Conservation (phyloP, 2,888 invertebrate species). For the Dryobota labecula region DNA sequence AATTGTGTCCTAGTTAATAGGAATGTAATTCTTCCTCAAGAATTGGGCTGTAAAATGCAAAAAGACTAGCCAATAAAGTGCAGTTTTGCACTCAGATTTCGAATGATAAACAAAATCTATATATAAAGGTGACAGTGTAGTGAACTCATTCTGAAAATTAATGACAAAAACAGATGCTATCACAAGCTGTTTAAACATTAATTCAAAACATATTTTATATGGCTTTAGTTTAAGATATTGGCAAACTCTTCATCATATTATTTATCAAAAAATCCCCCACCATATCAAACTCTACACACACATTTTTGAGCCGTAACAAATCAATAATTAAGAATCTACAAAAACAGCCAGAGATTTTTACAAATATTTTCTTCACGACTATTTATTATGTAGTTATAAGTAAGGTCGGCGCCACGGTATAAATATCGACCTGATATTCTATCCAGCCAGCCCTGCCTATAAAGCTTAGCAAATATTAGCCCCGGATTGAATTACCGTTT, state of each 20-base stretch:
- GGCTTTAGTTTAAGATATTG: neutral
- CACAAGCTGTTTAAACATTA: slow-evolving; percentile 12
- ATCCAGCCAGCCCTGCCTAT: slow-evolving; percentile 42
- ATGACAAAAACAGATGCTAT: neutral
- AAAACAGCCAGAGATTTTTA: neutral
- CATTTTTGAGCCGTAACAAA: slow-evolving; percentile 3
- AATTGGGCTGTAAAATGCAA: too few relatives aligned
- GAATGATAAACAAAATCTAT: too few relatives aligned
- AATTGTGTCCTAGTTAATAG: too few relatives aligned
- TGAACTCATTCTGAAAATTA: neutral
- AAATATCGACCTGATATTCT: slow-evolving; percentile 48
- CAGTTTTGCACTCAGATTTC: too few relatives aligned
- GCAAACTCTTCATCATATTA: neutral
- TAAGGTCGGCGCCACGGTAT: slow-evolving; percentile 36
- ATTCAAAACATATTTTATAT: neutral
- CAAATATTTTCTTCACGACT: neutral
- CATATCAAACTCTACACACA: neutral
- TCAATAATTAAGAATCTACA: slow-evolving; percentile 20
- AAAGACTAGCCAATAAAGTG: too few relatives aligned
- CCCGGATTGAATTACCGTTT: slow-evolving; percentile 62
- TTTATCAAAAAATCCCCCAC: neutral
- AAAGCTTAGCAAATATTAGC: slow-evolving; percentile 68
- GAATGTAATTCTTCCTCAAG: too few relatives aligned
- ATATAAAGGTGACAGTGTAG: slow-evolving; percentile 6
- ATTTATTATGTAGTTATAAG: slow-evolving; percentile 18